phyloP scores from a whole-genome alignment of 2,888 invertebrate genomes.

The Tachina grossa region DNA sequence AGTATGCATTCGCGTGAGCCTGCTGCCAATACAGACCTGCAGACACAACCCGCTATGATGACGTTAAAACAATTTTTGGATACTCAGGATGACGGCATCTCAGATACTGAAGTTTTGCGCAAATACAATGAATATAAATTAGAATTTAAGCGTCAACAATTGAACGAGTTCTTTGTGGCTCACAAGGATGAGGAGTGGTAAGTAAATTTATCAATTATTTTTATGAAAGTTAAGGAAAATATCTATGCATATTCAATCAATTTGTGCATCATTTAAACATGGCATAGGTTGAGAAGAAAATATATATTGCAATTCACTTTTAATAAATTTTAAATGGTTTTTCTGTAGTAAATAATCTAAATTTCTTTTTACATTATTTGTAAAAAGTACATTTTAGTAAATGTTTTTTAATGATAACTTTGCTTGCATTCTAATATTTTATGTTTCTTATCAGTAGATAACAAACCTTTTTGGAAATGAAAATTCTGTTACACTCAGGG shows the following conservation, averaged over 20 bases:
- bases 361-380: too few species aligned
- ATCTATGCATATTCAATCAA: neutral
- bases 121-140: constrained; percentile 99
- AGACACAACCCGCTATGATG: constrained; percentile 97
- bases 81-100: constrained; percentile 98
- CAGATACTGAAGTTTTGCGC: constrained; percentile 97
- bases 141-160: constrained; percentile 97
- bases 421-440: neutral
- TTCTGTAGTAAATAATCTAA: too few species aligned
- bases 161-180: constrained; percentile 98
- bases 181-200: constrained; percentile 99
- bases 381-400: too few species aligned
- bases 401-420: too few species aligned
- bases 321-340: neutral
- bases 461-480: too few species aligned
- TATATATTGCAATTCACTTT: too few species aligned
- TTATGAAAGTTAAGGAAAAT: constrained; percentile 1
- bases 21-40: constrained; percentile 78
- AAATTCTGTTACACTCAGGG: too few species aligned
- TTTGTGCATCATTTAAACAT: constrained; percentile 18
- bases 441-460: neutral
- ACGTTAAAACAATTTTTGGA: constrained; percentile 97
- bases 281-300: constrained; percentile 15
- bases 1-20: constrained; percentile 75
- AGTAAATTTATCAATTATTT: constrained; percentile 78